Evolutionary conservation across 1,140 invertebrate species (phyloP).

Genomic region (Drosophila yakuba): DNA sequence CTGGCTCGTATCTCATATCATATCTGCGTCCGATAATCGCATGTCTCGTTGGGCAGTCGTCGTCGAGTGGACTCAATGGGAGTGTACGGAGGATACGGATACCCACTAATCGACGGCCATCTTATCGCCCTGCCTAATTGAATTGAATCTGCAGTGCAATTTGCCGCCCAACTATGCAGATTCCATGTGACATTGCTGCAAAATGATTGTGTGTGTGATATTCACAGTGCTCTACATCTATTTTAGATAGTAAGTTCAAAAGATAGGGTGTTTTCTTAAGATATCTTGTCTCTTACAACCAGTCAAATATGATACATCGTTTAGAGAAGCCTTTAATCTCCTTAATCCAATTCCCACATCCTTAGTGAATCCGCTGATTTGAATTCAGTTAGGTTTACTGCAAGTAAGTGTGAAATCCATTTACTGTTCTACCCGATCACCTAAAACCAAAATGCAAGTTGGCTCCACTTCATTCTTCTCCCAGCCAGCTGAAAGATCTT

Average conservation of each 20-base stretch:
- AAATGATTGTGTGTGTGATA: not conserved
- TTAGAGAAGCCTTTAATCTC: not conserved
- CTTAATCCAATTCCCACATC: too few species aligned
- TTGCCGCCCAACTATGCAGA: slow-evolving; percentile 10
- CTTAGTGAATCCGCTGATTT: not conserved
- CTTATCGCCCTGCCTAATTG: slow-evolving; percentile 23
- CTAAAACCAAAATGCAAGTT: not conserved
- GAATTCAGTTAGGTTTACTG: not conserved
- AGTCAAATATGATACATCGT: not conserved
- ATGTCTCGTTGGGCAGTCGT: slow-evolving; percentile 48
- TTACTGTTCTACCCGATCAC: not conserved
- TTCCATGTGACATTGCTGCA: not conserved
- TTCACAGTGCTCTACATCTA: not conserved
- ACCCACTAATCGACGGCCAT: slow-evolving; percentile 4
- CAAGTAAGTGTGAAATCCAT: not conserved
- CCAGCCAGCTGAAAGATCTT: slow-evolving; percentile 23
- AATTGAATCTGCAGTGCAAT: slow-evolving; percentile 15
- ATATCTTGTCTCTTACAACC: not conserved
- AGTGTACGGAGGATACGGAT: not conserved
- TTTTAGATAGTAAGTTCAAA: not conserved
- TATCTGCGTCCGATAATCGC: slow-evolving; percentile 60
- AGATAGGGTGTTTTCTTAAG: too few species aligned
- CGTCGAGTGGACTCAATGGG: not conserved
- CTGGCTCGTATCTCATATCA: slow-evolving; percentile 66
- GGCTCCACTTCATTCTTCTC: not conserved